phyloP scores from a whole-genome alignment of 2,113 vertebrate genomes.

The Genyomyrus donnyi region DNA sequence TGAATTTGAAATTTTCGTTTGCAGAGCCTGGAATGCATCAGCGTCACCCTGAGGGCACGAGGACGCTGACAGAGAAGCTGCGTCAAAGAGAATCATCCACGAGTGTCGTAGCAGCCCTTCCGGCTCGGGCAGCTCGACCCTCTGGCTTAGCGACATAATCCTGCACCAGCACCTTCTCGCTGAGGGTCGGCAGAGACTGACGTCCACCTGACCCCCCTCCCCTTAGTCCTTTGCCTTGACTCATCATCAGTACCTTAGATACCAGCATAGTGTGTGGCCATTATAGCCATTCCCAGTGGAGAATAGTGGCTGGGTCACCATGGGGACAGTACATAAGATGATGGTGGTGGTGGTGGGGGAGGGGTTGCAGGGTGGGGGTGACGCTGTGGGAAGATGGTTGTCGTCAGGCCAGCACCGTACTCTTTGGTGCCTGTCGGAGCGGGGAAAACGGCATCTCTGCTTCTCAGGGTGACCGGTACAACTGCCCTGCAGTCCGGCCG shows the following conservation, averaged over 20 bases:
- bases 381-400: background rate
- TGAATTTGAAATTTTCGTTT: background rate
- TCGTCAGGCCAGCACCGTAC: background rate
- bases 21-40: background rate
- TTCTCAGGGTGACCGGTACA: constrained; percentile 5
- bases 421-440: background rate
- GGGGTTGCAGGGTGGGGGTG: background rate
- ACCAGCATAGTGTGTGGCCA: background rate
- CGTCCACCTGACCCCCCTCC: background rate
- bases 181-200: background rate
- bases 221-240: background rate
- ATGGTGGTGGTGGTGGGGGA: no score
- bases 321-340: background rate
- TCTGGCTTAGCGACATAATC: background rate
- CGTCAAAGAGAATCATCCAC: background rate
- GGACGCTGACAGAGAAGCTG: background rate
- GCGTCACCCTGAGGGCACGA: background rate
- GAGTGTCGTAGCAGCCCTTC: background rate
- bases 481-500: background rate
- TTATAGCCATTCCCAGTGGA: background rate
- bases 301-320: background rate
- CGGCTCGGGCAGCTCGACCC: background rate
- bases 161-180: background rate
- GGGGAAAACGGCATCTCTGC: background rate
- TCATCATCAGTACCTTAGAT: background rate